Base-by-base conservation (phyloP, 2,113 vertebrate species). In the Ptilorrhoa leucosticta region DNA sequence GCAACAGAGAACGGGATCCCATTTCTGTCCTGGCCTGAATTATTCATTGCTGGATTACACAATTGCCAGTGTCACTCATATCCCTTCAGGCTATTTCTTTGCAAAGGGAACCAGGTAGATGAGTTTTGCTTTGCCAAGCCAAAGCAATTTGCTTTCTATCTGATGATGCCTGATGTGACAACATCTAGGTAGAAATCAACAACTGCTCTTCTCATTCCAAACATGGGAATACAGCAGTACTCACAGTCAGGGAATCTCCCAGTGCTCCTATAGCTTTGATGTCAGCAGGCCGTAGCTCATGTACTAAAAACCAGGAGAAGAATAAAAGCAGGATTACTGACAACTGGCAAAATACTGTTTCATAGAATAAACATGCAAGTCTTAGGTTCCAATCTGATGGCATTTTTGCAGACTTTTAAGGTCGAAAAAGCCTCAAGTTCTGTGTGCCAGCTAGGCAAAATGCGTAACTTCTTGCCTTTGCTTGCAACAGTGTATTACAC, bases 211-310 rank as follows among this genome's bases (percentile, higher is more conserved):
- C 45, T 81, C 31, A 35, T 58, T 53, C 31, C 50, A 40, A 70
- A 53, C 0, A 0, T 37, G 48, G 45, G 7, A 80, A 93, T 24
- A 31, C 31, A 53, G 27, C 37, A 44, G 30, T 64, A 98, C 99
- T 97, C 95, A 99, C 99, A 21, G 99, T 99, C 65, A 99, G 6
- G 7, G 99, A 99, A 93, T 99, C 99, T 89, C 99, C 99, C 39
- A 99, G 47, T 22, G 99, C 98, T 4, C 97, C 99, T 45, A 99
- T 90, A 18, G 99, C 98, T 90, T 98, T 98, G 95, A 99, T 98
- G 86, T 99, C 99, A 72, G 95, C 98, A 60, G 99, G 99, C 10
- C 94, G 98, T 56, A 99, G 94, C 70, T 96, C 94, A 79, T 99
- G 99, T 79, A 97, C 99, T 99, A 90, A 60, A 95, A 47, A 68